Evolutionary conservation across 1,140 invertebrate species (phyloP), one percentile per base, ranked within the genome.

Genomic region (Sycobia sp.): DNA sequence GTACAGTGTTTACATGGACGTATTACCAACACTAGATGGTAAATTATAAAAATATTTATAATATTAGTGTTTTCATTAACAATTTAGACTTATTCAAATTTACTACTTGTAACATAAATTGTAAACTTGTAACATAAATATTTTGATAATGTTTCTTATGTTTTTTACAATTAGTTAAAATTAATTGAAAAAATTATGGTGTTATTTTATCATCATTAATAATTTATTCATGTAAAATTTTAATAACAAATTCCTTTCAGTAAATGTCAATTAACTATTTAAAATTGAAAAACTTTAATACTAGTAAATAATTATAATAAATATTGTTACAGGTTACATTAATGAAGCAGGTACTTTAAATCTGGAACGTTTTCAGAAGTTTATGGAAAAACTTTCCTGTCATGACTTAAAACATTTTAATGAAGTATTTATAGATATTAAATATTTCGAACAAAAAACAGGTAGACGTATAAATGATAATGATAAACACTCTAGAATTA

Each of bases 331-430:
- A 92, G 92, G 94, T 13, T 97, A 98, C 74, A 89, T 99, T 50
- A 98, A 98, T 80, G 94, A 97, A 80, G 82, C 84, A 8, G 96
- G 96, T 5, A 87, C 85, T 47, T 80, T 99, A 34, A 94, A 97
- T 77, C 80, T 99, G 53, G 73, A 75, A 16, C 84, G 95, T 55
- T 95, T 98, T 83, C 90, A 97, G 79, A 88, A 86, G 69, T 98
- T 94, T 75, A 86, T 98, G 83, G 84, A 87, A 62, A 89, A 88
- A 65, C 78, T 96, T 9, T 83, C 88, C 34, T 82, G 89, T 71
- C 87, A 92, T 73, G 96, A 99, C 76, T 77, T 89, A 59, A 88
- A 96, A 38, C 86, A 90, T 47, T 98, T 97, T 76, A 86, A 89
- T 65, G 93, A 97, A 61, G 87, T 86, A 11, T 91, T 89, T 71